These are phyloP conservation scores for Catalaphyllia jardinei DNA, from an alignment of 64 coral and sea anemone genomes.

Conservation along the genomic window DNA sequence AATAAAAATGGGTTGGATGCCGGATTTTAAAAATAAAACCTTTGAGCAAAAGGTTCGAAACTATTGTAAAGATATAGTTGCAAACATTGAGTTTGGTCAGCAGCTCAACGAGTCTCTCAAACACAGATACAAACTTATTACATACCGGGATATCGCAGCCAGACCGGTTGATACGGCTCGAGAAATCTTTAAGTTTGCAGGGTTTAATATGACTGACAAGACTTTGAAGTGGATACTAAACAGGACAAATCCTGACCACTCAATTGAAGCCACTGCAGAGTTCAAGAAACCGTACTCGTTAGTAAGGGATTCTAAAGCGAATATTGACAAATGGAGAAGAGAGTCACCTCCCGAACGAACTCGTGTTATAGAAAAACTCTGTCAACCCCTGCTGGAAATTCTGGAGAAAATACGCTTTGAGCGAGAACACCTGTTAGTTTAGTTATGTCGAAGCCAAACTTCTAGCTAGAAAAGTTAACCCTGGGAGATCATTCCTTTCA, in stretches of 20 bases:
- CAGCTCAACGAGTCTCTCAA: not conserved
- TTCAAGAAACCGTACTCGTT: constrained; percentile 12
- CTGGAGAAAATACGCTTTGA: not conserved
- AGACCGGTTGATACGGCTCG: not conserved
- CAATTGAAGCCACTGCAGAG: not conserved
- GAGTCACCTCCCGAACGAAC: not conserved
- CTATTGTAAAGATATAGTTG: not conserved
- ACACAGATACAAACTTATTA: constrained; percentile 33
- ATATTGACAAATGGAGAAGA: constrained; percentile 5
- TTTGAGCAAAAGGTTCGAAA: constrained; percentile 21
- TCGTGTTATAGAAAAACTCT: not conserved
- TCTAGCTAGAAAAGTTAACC: not conserved
- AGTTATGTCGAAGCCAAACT: not conserved
- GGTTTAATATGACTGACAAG: not conserved
- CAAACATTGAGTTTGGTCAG: constrained; percentile 30
- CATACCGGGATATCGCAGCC: constrained; percentile 7
- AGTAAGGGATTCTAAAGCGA: constrained; percentile 22
- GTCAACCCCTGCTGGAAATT: constrained; percentile 8
- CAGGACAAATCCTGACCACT: constrained; percentile 25
- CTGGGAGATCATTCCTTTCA: too few relatives aligned
- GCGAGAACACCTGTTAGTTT: not conserved
- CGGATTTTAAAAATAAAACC: not conserved
- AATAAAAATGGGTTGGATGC: constrained; percentile 21
- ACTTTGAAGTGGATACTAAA: constrained; percentile 6
- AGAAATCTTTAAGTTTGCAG: constrained; percentile 20